Conservation (phyloP, 2,888 invertebrate species). For the Phyllotreta striolata region DNA sequence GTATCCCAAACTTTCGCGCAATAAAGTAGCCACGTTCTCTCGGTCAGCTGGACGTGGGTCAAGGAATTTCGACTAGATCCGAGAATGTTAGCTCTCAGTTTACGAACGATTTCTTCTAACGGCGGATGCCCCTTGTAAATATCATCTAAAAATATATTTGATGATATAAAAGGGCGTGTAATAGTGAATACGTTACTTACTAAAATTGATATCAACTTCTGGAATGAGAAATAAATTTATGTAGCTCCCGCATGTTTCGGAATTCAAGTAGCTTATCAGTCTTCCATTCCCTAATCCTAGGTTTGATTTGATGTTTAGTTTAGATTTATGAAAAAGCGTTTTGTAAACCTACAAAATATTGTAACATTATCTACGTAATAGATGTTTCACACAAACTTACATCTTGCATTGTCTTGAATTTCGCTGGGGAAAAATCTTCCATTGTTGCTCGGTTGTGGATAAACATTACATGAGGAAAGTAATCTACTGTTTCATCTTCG, state of each 20-base stretch:
- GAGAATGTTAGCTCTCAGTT: slow-evolving; percentile 74
- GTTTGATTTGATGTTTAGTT: slow-evolving; percentile 72
- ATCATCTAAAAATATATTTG: slow-evolving; percentile 58
- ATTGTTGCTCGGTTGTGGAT: slow-evolving; percentile 82
- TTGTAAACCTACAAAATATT: slow-evolving; percentile 57
- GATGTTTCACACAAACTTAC: slow-evolving; percentile 50
- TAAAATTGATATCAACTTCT: slow-evolving; percentile 60
- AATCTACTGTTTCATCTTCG: slow-evolving; percentile 75
- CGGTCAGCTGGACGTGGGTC: slow-evolving; percentile 77
- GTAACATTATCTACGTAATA: slow-evolving; percentile 26
- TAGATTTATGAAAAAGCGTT: slow-evolving; percentile 69
- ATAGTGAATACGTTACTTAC: slow-evolving; percentile 38
- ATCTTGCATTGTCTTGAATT: slow-evolving; percentile 69
- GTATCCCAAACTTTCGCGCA: slow-evolving; percentile 85
- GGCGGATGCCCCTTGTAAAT: slow-evolving; percentile 70
- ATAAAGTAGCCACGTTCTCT: slow-evolving; percentile 86
- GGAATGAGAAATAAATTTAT: slow-evolving; percentile 77
- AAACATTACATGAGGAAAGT: slow-evolving; percentile 83
- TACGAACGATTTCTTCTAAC: slow-evolving; percentile 70
- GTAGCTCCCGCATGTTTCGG: slow-evolving; percentile 67
- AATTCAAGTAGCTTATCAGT: slow-evolving; percentile 63
- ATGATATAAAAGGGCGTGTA: not conserved
- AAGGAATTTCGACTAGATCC: slow-evolving; percentile 75
- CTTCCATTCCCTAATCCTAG: slow-evolving; percentile 66
- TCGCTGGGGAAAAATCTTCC: slow-evolving; percentile 73